A percentile compares a stretch with the other conserved stretches of the same genome.
Conservation (phyloP, 2,113 vertebrate species). For the Anser brachyrhynchus region DNA sequence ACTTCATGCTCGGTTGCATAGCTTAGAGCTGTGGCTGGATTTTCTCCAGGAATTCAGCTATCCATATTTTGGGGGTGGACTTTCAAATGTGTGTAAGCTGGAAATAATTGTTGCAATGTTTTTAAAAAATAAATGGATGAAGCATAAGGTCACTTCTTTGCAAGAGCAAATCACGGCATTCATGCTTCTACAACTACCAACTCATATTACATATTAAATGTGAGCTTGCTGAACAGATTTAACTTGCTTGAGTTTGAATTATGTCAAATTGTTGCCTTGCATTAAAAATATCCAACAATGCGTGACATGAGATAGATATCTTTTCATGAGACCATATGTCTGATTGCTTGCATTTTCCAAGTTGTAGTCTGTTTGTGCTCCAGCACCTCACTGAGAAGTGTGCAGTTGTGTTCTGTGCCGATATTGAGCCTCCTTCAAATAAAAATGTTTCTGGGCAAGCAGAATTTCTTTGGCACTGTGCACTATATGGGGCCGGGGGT, state of each 20-base stretch:
- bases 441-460: neutral
- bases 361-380: neutral
- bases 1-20: neutral
- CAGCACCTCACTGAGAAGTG: neutral
- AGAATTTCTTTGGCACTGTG: neutral
- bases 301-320: neutral
- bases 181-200: neutral
- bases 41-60: neutral
- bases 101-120: neutral
- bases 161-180: neutral
- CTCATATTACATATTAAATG: neutral
- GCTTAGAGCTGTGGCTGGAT: neutral
- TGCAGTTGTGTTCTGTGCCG: neutral
- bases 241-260: neutral
- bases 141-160: neutral
- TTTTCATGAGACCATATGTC: conserved; percentile 25
- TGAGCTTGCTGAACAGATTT: neutral
- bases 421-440: neutral
- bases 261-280: neutral
- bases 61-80: neutral
- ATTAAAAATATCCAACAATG: neutral
- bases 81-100: neutral
- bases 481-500: neutral
- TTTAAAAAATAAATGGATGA: neutral
- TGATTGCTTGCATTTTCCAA: conserved; percentile 15